A percentile compares a stretch with the other conserved stretches of the same genome.
Conservation (phyloP, 2,888 invertebrate species). For the Argyra leucocephala region DNA sequence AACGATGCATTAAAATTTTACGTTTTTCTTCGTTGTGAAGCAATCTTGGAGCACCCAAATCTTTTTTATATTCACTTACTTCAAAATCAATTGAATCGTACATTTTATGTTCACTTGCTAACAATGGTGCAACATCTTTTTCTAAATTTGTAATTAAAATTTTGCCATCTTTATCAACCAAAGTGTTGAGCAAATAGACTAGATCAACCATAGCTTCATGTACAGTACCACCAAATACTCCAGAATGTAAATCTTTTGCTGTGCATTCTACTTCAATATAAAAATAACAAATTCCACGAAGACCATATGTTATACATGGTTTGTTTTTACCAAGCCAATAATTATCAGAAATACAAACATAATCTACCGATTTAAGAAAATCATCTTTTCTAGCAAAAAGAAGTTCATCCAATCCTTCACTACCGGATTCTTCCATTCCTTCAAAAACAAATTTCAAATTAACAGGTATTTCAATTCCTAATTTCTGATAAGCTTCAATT, state of each 20-base stretch:
- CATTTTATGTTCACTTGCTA: constrained; percentile 57
- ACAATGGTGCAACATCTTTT: constrained; percentile 63
- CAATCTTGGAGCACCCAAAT: constrained; percentile 59
- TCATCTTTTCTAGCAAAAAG: constrained; percentile 57
- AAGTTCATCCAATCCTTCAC: constrained; percentile 86
- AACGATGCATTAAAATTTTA: constrained; percentile 82
- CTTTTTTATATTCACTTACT: constrained; percentile 58
- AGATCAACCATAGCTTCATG: constrained; percentile 87
- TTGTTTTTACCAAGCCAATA: constrained; percentile 97
- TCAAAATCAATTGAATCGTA: constrained; percentile 83
- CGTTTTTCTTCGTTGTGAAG: constrained; percentile 71
- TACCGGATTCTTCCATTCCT: constrained; percentile 98
- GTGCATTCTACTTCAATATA: constrained; percentile 80
- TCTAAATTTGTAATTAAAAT: constrained; percentile 76
- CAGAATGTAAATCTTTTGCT: constrained; percentile 88
- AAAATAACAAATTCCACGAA: constrained; percentile 89
- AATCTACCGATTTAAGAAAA: constrained; percentile 78
- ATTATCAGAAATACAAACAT: constrained; percentile 95
- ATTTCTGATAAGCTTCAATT: constrained; percentile 73
- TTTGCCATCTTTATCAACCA: constrained; percentile 78
- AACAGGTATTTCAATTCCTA: constrained; percentile 58
- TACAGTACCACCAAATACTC: constrained; percentile 89
- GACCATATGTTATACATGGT: constrained; percentile 93
- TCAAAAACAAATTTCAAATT: constrained; percentile 87
- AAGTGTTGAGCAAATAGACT: constrained; percentile 69